phyloP scores from a whole-genome alignment of 2,113 vertebrate genomes.

The Micronisus gabar region DNA sequence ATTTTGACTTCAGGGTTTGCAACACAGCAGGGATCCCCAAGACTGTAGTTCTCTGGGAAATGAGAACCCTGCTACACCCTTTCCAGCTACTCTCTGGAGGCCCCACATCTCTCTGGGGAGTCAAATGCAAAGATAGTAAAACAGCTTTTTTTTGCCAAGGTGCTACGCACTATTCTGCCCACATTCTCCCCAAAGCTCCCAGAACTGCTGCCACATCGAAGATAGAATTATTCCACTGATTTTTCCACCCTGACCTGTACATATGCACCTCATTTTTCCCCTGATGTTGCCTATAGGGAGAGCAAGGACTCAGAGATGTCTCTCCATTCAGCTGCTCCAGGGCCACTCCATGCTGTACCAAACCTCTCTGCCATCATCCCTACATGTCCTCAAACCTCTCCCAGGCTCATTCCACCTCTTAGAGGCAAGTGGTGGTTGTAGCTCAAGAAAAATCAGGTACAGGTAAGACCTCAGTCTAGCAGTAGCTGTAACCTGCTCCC shows the following conservation, averaged over 20 bases:
- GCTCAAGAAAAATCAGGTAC: not conserved
- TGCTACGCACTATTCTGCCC: rapidly evolving
- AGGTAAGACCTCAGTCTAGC: not conserved
- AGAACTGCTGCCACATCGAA: not conserved
- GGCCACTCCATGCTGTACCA: not conserved
- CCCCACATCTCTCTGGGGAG: not conserved
- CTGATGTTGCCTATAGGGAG: not conserved
- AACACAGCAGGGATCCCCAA: not conserved
- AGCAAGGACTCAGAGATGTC: not conserved
- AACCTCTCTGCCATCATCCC: not conserved
- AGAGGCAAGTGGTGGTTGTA: not conserved
- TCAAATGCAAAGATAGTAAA: not conserved
- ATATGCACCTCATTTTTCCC: not conserved
- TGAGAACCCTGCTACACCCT: not conserved
- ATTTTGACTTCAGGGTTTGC: not conserved
- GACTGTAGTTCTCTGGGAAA: not conserved
- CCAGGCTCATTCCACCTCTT: not conserved
- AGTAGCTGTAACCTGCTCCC: not conserved
- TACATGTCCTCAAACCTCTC: not conserved
- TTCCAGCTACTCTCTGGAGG: not conserved
- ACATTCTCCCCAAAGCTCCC: not conserved
- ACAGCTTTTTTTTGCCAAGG: not conserved
- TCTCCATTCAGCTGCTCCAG: not conserved
- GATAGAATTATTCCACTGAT: not conserved
- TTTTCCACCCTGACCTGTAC: not conserved